A percentile compares a stretch with the other conserved stretches of the same genome.
Conservation (phyloP, 2,797 vertebrate species). For the Microctenopoma stevenorrisi region DNA sequence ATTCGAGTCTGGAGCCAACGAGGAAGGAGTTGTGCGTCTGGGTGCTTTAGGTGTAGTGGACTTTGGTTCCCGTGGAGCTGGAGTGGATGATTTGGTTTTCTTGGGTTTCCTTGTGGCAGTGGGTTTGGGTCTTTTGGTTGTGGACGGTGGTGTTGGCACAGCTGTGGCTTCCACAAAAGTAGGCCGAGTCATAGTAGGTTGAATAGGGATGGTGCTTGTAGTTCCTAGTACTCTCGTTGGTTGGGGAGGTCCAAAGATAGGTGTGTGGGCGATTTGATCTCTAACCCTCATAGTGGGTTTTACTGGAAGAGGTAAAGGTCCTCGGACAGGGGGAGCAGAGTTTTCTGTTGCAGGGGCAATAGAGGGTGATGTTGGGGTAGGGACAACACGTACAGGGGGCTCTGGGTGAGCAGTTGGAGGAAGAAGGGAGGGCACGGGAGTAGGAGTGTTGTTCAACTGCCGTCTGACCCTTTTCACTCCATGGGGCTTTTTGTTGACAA, state of each 20-base stretch:
- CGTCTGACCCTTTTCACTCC: constrained; percentile 90
- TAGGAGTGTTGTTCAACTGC: constrained; percentile 93
- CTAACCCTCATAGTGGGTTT: constrained; percentile 93
- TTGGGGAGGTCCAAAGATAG: constrained; percentile 90
- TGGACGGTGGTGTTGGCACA: constrained; percentile 88
- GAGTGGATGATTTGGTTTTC: constrained; percentile 87
- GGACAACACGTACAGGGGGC: constrained; percentile 91
- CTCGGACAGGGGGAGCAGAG: constrained; percentile 89
- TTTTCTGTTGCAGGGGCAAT: constrained; percentile 93
- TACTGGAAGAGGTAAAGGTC: constrained; percentile 90
- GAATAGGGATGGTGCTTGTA: constrained; percentile 86
- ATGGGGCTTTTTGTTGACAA: constrained; percentile 95
- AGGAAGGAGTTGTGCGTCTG: constrained; percentile 85
- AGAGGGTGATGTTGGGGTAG: constrained; percentile 93
- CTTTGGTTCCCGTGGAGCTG: constrained; percentile 87
- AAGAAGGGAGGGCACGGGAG: constrained; percentile 87
- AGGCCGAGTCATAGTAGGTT: constrained; percentile 90
- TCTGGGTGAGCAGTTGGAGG: constrained; percentile 92
- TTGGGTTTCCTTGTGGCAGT: constrained; percentile 88
- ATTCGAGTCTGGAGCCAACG: constrained; percentile 84
- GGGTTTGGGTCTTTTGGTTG: constrained; percentile 89
- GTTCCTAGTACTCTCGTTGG: constrained; percentile 91
- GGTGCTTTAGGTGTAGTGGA: constrained; percentile 87
- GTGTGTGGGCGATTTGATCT: constrained; percentile 93
- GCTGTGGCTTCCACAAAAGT: constrained; percentile 91